phyloP scores from a whole-genome alignment of 2,113 vertebrate genomes.

The Candoia aspera region DNA sequence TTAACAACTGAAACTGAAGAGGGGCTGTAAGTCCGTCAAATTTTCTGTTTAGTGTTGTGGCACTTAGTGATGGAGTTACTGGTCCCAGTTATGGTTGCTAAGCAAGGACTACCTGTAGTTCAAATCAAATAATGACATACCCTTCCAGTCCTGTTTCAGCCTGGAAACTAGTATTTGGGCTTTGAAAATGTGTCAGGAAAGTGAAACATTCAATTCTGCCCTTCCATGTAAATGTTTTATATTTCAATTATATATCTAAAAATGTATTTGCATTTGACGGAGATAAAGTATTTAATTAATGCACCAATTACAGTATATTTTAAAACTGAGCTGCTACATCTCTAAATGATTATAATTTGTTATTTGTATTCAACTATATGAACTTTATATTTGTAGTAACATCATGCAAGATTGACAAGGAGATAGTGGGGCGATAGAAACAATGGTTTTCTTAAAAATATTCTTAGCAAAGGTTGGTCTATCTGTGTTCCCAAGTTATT shows the following conservation, averaged over 20 bases:
- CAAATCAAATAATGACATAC: neutral
- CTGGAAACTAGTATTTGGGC: neutral
- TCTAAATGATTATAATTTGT: neutral
- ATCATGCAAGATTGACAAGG: neutral
- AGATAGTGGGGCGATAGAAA: neutral
- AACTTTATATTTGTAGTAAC: neutral
- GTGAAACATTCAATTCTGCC: neutral
- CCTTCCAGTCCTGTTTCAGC: neutral
- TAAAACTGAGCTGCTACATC: neutral
- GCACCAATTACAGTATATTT: neutral
- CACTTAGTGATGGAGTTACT: neutral
- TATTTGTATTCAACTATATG: neutral
- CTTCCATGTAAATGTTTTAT: neutral
- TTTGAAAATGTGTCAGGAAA: neutral
- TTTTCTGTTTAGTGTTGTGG: neutral
- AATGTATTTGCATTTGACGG: neutral
- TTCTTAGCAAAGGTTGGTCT: neutral
- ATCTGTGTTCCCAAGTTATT: neutral
- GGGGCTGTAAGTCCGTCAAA: neutral
- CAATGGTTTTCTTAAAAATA: neutral
- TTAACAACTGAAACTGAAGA: neutral
- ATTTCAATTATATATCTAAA: neutral
- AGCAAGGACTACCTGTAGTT: neutral
- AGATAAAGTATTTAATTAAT: neutral
- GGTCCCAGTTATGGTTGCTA: neutral